Base-by-base conservation (phyloP, 2,888 invertebrate genomes). In the Rotaria macrura region DNA sequence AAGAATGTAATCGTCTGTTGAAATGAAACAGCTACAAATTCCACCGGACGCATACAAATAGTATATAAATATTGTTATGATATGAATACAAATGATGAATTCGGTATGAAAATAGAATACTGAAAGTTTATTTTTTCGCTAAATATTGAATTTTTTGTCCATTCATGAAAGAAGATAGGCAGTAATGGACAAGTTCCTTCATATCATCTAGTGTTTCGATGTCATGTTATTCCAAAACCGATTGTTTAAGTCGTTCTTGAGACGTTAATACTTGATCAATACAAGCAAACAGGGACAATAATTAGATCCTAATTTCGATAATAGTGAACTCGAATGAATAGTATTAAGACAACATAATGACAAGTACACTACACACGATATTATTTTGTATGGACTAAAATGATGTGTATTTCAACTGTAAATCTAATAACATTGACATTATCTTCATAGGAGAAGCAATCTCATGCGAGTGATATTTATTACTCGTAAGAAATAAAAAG, bases 71-170 rank as follows among this genome's bases (percentile, higher is more conserved):
- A 40, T 23, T 40, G 74, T 1, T n/a, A 43, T 23, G 20, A 17
- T 43, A 43, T 79, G 7, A 43, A 43, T 12, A 38, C 23, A 43
- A 12, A 9, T 0, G 65, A 34, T n/a, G 43, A 43, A 14, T 43
- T 25, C 17, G n/a, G n/a, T 43, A 23, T 43, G 43, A 3, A 4
- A 25, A 43, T 43, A 34, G 34, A 20, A 7, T 29, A 20, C 79
- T n/a, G n/a, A n/a, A 43, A 5, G 43, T 79, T 25, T 79, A 79
- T 43, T 23, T 79, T n/a, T 12, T 79, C 79, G 14, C 79, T 43
- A 9, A 79, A 43, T 79, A 79, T 79, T 79, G 79, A 79, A 79
- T 79, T 43, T n/a, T 79, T 40, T 43, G 79, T 12, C 12, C 79
- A 79, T 14, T 43, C 79, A 79, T 79, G 79, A 43, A 34, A 65